Evolutionary conservation across 2,888 invertebrate genomes (phyloP).

Genomic region (Altica lythri): DNA sequence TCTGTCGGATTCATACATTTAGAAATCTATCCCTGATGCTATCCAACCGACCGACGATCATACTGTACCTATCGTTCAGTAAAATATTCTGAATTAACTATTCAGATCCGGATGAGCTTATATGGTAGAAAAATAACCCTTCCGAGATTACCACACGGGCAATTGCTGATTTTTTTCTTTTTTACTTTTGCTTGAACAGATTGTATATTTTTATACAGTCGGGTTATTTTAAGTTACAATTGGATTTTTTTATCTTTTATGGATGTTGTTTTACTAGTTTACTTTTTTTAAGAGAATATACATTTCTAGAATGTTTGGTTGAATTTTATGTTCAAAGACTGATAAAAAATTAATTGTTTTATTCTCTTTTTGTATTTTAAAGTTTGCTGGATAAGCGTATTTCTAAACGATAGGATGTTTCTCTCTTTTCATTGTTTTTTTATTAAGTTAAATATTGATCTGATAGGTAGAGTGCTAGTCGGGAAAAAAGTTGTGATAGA

Average conservation of each 20-base stretch:
- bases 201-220: conserved; percentile 16
- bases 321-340: too few species aligned
- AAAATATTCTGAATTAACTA: conserved; percentile 17
- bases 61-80: conserved; percentile 20
- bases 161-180: conserved; percentile 17
- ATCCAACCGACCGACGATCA: not conserved
- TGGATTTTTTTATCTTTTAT: not conserved
- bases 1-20: conserved; percentile 38
- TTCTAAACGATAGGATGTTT: too few species aligned
- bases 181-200: conserved; percentile 8
- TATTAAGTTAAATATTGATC: too few species aligned
- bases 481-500: too few species aligned
- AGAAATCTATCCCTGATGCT: conserved; percentile 18
- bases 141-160: conserved; percentile 17
- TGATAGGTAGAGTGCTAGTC: too few species aligned
- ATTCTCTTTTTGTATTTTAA: too few species aligned
- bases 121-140: conserved; percentile 17
- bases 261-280: not conserved
- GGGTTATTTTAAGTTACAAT: not conserved
- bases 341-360: too few species aligned
- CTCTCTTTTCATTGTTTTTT: too few species aligned
- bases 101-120: conserved; percentile 13
- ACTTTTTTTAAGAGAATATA: not conserved
- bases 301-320: too few species aligned
- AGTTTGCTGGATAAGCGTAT: too few species aligned